Percentiles rank a stretch among this genome's conserved stretches.
phyloP scores from a whole-genome alignment of 2,888 invertebrate genomes.

The Folsomia candida region DNA sequence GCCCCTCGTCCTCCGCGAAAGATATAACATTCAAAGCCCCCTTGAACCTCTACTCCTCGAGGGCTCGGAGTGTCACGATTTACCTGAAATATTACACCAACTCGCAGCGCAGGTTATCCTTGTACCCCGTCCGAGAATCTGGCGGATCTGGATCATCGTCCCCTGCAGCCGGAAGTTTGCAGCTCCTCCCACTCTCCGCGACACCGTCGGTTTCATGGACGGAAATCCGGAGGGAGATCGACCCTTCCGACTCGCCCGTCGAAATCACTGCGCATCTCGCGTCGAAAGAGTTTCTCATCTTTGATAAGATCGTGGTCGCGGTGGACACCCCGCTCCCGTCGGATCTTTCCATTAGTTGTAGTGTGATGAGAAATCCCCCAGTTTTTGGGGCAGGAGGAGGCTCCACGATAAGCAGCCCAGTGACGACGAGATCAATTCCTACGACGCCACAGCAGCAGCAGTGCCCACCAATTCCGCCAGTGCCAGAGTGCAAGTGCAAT shows the following conservation, averaged over 20 bases:
- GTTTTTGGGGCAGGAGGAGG: background rate
- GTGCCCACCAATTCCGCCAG: slow-evolving; percentile 1
- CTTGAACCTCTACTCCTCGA: slow-evolving; percentile 6
- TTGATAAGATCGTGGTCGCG: slow-evolving; percentile 20
- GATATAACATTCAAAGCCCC: slow-evolving; percentile 10
- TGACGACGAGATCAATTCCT: background rate
- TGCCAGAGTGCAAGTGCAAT: slow-evolving; percentile 23
- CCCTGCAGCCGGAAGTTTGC: background rate
- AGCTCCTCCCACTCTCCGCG: slow-evolving; percentile 17
- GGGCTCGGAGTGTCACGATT: slow-evolving; percentile 11
- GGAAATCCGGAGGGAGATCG: slow-evolving; percentile 15
- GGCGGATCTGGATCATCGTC: too few relatives aligned
- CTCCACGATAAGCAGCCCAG: background rate
- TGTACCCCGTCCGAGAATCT: slow-evolving; percentile 8
- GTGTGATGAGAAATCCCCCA: background rate
- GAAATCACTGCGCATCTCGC: slow-evolving; percentile 17
- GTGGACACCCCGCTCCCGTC: slow-evolving; percentile 16
- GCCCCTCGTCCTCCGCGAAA: background rate
- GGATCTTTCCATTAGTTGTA: slow-evolving; percentile 12
- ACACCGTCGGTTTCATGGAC: slow-evolving; percentile 11
- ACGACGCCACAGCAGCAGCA: background rate
- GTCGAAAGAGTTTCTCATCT: slow-evolving; percentile 12
- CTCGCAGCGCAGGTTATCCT: slow-evolving; percentile 10
- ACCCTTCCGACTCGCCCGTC: slow-evolving; percentile 14
- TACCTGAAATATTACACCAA: slow-evolving; percentile 16